Evolutionary conservation across 2,888 invertebrate genomes (phyloP), one percentile per base, ranked within the genome.

Genomic region (Cyrtodaria siliqua): DNA sequence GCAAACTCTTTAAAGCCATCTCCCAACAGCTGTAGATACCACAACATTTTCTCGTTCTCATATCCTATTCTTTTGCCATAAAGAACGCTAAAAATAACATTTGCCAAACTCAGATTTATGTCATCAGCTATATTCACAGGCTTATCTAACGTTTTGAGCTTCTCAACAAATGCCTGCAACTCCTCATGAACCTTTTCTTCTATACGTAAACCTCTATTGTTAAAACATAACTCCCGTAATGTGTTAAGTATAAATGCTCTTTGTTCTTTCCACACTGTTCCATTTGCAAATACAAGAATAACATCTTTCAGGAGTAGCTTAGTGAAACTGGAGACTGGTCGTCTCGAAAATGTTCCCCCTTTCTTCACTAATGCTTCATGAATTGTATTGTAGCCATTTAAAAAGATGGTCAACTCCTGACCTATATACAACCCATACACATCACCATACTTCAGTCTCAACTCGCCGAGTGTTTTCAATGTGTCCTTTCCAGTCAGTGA

Each of bases 21-120:
- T 18, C 49, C 44, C 9, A 74, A n/a, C 1, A 47, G 12, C 2
- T 64, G 29, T n/a, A 83, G 20, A 26, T 68, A 68, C 49, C 68
- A 57, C 24, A 24, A 50, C 26, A 85, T 79, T 18, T 50, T 57
- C 42, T 20, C 9, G 33, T 85, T 69, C 2, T 59, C 59, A 44
- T 79, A 66, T 4, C 70, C 71, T 20, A 57, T 63, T 16, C 78
- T 24, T 16, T 64, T 56, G 2, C 83, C 76, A 40, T 75, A 60
- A 8, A 78, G 26, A 9, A 86, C 64, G 2, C 69, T 68, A 27
- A 73, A 80, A 8, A 86, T 83, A 8, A 86, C 62, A 57, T 85
- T 86, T 0, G 82, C 80, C 3, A 84, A 71, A n/a, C 82, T 77
- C 0, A 64, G 62, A 2, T 56, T 57, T 0, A 83, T 55, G 2